Evolutionary conservation across 35 echinoderm and acorn worm genomes (phyloP), one percentile per base, ranked within the genome.

Genomic region (Hemicentrotus pulcherrimus): DNA sequence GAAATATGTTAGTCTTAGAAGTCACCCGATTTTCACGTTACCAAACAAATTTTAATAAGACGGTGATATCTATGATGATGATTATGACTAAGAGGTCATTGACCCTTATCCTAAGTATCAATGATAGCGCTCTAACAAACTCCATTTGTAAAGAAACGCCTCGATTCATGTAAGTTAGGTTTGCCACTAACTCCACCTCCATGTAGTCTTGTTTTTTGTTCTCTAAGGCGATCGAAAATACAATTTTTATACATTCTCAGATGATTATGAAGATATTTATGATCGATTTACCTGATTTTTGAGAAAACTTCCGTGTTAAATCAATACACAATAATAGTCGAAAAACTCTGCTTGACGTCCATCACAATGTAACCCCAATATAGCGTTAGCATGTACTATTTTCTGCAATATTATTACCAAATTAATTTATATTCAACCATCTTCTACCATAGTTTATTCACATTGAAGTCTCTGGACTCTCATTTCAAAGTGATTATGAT

Each of bases 41-140:
- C 1, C 6, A 47, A 18, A 90, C 32, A 4, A 90, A 90, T 15
- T 41, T 16, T 22, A 35, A 32, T 22, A 90, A 90, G 33, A 6
- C 4, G 91, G 16, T 41, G 35, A 58, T 93, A 48, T 46, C 46
- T 58, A 93, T 93, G 91, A 93, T 46, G 91, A 93, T 93, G 48
- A 50, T n/a, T 93, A 93, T 93, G 91, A 93, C 32, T 93, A 31
- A 31, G n/a, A 93, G 91, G 91, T 93, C 91, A 93, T 31, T 93
- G 91, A 93, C 91, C 91, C 41, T 22, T 90, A 90, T 9, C 32
- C 46, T 31, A 58, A 5, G 48, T 58, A 78, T 18, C 24, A 28
- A n/a, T 78, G 61, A 14, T 31, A n/a, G 86, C 9, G 6, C 18
- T 87, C n/a, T 78, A 28, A 78, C 19, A 78, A 15, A 28, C 0